These are phyloP conservation scores for Leucosticte australis DNA, from an alignment of 2,113 vertebrate species.

Conservation along the genomic window DNA sequence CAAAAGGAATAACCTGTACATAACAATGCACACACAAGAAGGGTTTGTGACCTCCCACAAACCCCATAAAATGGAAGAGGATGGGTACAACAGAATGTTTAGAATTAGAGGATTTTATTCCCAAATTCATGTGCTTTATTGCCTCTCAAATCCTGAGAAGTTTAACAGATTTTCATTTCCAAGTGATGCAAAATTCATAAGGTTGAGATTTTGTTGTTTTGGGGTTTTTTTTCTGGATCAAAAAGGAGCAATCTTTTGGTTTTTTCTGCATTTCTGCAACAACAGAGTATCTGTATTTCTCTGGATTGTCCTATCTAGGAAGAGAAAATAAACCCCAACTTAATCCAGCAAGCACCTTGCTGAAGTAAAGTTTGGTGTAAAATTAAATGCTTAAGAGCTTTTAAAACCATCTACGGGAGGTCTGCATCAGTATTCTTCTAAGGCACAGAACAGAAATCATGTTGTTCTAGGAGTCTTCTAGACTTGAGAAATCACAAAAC, in stretches of 20 bases:
- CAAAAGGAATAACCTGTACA: neutral
- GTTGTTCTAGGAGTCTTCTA: neutral
- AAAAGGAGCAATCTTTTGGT: neutral
- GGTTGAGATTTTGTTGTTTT: neutral
- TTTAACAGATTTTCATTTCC: neutral
- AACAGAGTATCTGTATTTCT: neutral
- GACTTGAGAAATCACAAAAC: neutral
- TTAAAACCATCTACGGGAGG: neutral
- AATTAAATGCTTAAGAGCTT: neutral
- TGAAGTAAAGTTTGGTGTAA: neutral
- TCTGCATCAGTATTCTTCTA: neutral
- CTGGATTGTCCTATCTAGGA: neutral
- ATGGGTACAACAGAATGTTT: neutral
- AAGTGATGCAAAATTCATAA: neutral
- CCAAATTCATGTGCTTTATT: neutral
- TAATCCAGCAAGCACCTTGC: neutral
- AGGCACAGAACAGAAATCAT: neutral
- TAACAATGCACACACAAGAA: neutral
- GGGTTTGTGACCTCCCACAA: neutral
- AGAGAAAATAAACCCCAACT: neutral
- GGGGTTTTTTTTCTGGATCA: neutral
- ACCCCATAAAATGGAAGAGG: neutral
- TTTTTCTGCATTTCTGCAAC: neutral
- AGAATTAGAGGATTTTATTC: neutral
- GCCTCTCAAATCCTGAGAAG: neutral